Base-by-base conservation (phyloP, 2,888 invertebrate species). In the Catonia carolina region DNA sequence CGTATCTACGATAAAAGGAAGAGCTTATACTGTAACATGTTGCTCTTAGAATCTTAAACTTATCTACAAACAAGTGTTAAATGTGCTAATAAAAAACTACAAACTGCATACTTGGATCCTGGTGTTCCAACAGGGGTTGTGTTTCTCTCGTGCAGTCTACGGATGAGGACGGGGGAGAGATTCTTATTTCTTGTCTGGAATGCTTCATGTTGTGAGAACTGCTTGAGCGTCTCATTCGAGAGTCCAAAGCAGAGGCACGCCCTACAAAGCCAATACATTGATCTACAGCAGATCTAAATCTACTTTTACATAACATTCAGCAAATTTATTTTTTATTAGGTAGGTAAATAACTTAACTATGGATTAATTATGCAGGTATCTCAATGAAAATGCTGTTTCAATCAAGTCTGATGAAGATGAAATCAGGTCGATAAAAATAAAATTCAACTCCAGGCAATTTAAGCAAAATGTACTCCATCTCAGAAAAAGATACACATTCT, bases 101-200 rank as follows among this genome's bases (percentile, higher is more conserved):
- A 36, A 54, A 39, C 45, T 31, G 53, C 66, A 60, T 64, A 68
- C 68, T 65, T 55, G 67, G 66, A 57, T 66, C 64, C 61, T 68
- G 67, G 51, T 68, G 66, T 27, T 67, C 65, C 42, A 69, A 63
- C 42, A 69, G 63, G 33, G 69, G 69, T 56, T 67, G 67, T 33
- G 65, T 68, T 58, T 68, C 68, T 56, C 64, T 65, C 14, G 66
- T 62, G 52, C 62, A 59, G 50, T 64, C 65, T 33, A 59, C 45
- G 12, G 59, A 59, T 37, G 62, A 56, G 39, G 60, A 58, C 22
- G 61, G 52, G 12, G 63, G 60, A 31, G 61, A 60, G 14, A 60
- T 39, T 37, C 64, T 52, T 22, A 60, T 42, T 27, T 65, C 65
- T 33, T 54, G 53, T 48, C 60, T 53, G 42, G 59, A 60, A 53